Conservation (phyloP, 2,888 invertebrate genomes). For the Empis stercorea region DNA sequence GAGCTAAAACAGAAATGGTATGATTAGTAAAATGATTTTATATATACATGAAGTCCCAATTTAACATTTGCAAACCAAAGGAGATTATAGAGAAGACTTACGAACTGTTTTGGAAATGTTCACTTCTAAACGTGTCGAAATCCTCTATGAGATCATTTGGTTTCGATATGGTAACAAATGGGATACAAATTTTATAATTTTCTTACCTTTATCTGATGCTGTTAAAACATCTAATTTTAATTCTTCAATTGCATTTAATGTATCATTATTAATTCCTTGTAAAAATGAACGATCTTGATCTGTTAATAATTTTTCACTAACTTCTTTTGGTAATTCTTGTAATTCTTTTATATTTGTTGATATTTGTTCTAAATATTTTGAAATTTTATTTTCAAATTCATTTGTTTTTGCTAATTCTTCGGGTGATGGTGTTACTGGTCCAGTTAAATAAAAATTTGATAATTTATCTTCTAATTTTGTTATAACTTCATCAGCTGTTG, state of each 20-base stretch:
- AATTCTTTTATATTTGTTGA: conserved; percentile 33
- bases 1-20: conserved; percentile 30
- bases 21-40: no score
- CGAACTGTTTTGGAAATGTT: no score
- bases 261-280: conserved; percentile 39
- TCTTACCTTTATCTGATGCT: conserved; percentile 38
- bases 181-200: no score
- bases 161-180: no score
- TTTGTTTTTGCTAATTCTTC: conserved; percentile 26
- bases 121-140: no score
- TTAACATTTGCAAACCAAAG: no score
- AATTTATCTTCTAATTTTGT: conserved; percentile 28
- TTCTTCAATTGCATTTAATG: conserved; percentile 43
- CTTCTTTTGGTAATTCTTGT: conserved; percentile 38
- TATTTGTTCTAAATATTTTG: conserved; percentile 36
- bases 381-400: conserved; percentile 36
- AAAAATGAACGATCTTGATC: background rate
- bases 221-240: conserved; percentile 39
- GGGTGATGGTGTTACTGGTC: conserved; percentile 17
- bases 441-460: conserved; percentile 22
- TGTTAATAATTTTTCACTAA: conserved; percentile 31
- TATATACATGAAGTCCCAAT: no score
- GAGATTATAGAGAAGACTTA: no score
- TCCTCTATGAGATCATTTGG: no score
- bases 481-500: conserved; percentile 26